Evolutionary conservation across 2,113 vertebrate species (phyloP).

Genomic region (Laticauda laticaudata): DNA sequence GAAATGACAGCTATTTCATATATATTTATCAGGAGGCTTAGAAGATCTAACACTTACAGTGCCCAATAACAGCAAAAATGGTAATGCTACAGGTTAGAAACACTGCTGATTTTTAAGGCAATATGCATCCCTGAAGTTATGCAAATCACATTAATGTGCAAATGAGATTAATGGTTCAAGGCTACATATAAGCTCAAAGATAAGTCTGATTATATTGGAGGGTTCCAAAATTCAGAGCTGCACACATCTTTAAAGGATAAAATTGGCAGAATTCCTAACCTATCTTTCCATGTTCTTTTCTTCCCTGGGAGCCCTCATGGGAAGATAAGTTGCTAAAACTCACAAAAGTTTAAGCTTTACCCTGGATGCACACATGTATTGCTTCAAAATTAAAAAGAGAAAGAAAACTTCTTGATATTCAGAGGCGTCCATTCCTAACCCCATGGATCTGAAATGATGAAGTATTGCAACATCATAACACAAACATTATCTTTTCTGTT

Average conservation of each 20-base stretch:
- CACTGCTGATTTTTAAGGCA: background rate
- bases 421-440: background rate
- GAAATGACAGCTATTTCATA: conserved; percentile 44
- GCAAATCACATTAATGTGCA: background rate
- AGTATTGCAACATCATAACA: background rate
- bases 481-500: background rate
- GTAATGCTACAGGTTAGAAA: conserved; percentile 11
- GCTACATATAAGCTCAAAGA: background rate
- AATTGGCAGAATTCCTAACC: background rate
- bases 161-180: background rate
- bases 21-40: background rate
- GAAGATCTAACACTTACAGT: background rate
- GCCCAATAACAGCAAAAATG: conserved; percentile 27
- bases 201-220: background rate
- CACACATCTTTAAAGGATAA: background rate
- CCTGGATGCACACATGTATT: background rate
- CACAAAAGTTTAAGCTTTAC: background rate
- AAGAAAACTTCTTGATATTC: background rate
- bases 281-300: background rate
- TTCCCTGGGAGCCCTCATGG: background rate
- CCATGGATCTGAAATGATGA: background rate
- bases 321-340: background rate
- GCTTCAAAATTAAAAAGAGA: background rate
- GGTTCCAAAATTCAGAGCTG: background rate
- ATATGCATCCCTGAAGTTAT: background rate